Evolutionary conservation across 2,113 vertebrate species (phyloP), one percentile per base, ranked within the genome.

Genomic region (Meleagris gallopavo): DNA sequence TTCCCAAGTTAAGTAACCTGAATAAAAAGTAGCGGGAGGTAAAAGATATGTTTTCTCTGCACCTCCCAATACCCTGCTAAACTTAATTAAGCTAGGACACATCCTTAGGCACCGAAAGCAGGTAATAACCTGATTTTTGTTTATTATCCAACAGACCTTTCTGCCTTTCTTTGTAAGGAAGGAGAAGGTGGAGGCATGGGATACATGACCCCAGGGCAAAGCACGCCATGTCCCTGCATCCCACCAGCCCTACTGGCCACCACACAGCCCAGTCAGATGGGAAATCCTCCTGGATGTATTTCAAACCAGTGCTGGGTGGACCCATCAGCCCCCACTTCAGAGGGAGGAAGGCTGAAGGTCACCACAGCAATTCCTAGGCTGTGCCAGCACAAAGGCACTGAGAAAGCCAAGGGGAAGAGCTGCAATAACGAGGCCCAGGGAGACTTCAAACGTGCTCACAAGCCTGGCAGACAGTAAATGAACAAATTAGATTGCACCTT

Each of bases 401-500:
- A 78, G 46, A 52, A 90, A 91, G 89, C 21, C 61, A 81, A 78
- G 60, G 52, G 70, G 32, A 94, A 88, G 52, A 86, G 69, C 66
- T 90, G 88, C 69, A 90, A 13, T 75, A 71, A 72, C 50, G 55
- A 92, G 65, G 90, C 52, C 27, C 38, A 0, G 30, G 21, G 83
- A 94, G 87, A 86, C 66, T 86, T 85, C 45, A 55, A 36, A 52
- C 50, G 43, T 45, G 70, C 85, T 74, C 55, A 40, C 69, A 76
- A 82, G 58, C 55, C 75, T 38, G 77, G 79, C 54, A 82, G 82
- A 91, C 22, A 96, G 64, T 60, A 83, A 87, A 81, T 32, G 83
- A 83, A 86, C 62, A 67, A 89, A 92, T 85, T 7, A 78, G 32
- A 32, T 65, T 57, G 65, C 57, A 88, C 22, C 70, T 89, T 60